These are phyloP conservation scores for Hololepta plana DNA, from an alignment of 2,888 invertebrate species.

Conservation along the genomic window DNA sequence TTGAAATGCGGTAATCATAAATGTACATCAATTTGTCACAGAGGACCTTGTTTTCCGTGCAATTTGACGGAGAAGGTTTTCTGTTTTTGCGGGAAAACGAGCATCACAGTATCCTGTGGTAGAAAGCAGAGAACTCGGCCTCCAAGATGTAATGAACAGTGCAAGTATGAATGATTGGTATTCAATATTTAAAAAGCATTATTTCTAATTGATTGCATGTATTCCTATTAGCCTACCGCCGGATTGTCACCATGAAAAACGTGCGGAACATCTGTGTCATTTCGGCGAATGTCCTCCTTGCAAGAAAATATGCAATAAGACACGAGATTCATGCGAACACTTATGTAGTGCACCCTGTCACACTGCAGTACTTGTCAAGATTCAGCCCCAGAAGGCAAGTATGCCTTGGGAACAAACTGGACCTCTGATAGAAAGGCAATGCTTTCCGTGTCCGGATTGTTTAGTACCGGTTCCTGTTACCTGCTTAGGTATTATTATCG, in stretches of 20 bases:
- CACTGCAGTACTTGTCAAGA: slow-evolving; percentile 46
- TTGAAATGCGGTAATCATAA: slow-evolving; percentile 78
- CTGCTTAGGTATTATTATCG: slow-evolving; percentile 33
- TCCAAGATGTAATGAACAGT: slow-evolving; percentile 56
- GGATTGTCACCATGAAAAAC: slow-evolving; percentile 64
- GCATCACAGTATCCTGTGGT: slow-evolving; percentile 71
- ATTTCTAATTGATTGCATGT: slow-evolving; percentile 2
- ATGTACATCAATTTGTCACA: slow-evolving; percentile 63
- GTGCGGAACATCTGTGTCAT: slow-evolving; percentile 63
- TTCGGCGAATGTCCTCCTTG: slow-evolving; percentile 74
- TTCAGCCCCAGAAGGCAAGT: slow-evolving; percentile 35
- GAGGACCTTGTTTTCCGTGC: slow-evolving; percentile 74
- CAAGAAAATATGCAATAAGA: slow-evolving; percentile 49
- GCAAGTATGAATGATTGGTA: slow-evolving; percentile 33
- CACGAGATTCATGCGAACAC: slow-evolving; percentile 41
- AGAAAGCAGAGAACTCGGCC: slow-evolving; percentile 57
- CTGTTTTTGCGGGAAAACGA: slow-evolving; percentile 69
- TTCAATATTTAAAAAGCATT: neutral
- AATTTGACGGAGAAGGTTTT: slow-evolving; percentile 47
- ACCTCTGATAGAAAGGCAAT: slow-evolving; percentile 29
- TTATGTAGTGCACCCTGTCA: slow-evolving; percentile 58
- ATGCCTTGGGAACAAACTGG: slow-evolving; percentile 44
- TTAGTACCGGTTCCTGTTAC: slow-evolving; percentile 47
- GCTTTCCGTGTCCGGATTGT: slow-evolving; percentile 54
- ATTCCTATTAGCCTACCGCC: slow-evolving; percentile 45